Percentiles rank a stretch among this genome's conserved stretches.
These are phyloP conservation scores for Choristoneura rosaceana DNA, from an alignment of 2,888 invertebrate genomes.

Conservation along the genomic window DNA sequence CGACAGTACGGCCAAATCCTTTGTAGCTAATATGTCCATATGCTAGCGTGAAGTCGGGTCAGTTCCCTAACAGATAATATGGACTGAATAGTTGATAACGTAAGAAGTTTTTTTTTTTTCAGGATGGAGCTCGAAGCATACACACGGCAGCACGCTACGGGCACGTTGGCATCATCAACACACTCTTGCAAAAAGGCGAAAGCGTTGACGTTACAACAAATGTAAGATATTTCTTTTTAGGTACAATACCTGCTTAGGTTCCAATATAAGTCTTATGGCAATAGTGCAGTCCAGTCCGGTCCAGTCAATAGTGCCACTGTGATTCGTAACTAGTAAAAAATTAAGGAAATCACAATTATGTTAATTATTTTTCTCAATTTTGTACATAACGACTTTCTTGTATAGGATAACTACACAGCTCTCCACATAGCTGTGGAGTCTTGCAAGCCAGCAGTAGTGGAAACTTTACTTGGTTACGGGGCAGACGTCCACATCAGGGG, in stretches of 20 bases:
- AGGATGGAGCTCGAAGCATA: conserved; percentile 98
- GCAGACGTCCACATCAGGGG: conserved; percentile 98
- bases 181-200: conserved; percentile 97
- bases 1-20: not conserved
- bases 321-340: no score
- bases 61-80: not conserved
- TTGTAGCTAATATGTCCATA: not conserved
- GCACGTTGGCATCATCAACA: conserved; percentile 98
- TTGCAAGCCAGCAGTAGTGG: conserved; percentile 97
- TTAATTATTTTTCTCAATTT: no score
- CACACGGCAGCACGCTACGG: conserved; percentile 99
- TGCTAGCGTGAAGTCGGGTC: not conserved
- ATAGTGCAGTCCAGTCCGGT: no score
- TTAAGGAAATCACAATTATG: no score
- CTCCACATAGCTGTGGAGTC: conserved; percentile 98
- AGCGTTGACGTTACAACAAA: conserved; percentile 98
- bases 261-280: not conserved
- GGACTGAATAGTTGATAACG: not conserved
- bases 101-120: conserved; percentile 48
- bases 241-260: not conserved
- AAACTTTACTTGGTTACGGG: conserved; percentile 97
- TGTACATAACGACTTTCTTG: not conserved
- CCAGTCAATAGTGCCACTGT: not conserved
- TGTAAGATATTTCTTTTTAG: conserved; percentile 83
- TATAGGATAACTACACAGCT: conserved; percentile 98